Evolutionary conservation across 1,140 invertebrate genomes (phyloP).

Genomic region (Cardiocondyla obscurior): DNA sequence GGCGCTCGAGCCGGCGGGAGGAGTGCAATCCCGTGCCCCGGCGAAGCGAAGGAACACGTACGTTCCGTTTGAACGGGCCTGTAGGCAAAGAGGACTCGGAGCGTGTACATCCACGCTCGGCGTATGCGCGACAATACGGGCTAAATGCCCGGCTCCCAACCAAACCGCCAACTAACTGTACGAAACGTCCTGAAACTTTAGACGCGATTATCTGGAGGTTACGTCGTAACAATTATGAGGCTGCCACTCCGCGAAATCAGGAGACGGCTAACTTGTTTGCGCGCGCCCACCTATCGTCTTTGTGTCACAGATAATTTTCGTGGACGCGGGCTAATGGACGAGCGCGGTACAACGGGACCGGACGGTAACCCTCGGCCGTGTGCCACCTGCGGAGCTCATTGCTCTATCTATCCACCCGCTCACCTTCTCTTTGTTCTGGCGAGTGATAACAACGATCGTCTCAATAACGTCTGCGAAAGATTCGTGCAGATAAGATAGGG

Average conservation of each 20-base stretch:
- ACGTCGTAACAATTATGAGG: conserved; percentile 84
- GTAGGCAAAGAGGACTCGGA: conserved; percentile 75
- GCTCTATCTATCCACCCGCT: not conserved
- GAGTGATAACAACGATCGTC: conserved; percentile 17
- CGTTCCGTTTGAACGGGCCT: conserved; percentile 71
- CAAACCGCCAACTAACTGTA: conserved; percentile 81
- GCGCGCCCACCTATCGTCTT: conserved; percentile 75
- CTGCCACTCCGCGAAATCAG: conserved; percentile 80
- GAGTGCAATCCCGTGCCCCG: conserved; percentile 35
- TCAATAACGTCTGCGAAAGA: not conserved
- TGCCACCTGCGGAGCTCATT: conserved; percentile 42
- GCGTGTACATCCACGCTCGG: conserved; percentile 71
- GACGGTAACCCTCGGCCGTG: conserved; percentile 30
- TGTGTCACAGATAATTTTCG: conserved; percentile 77
- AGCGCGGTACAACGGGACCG: conserved; percentile 11
- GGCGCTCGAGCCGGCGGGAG: conserved; percentile 36
- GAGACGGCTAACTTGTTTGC: conserved; percentile 81
- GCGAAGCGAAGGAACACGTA: conserved; percentile 61
- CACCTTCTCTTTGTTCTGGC: not conserved
- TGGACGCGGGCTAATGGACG: conserved; percentile 74
- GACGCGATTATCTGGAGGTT: conserved; percentile 84
- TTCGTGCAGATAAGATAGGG: not conserved
- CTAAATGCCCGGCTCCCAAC: conserved; percentile 80
- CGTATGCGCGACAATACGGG: conserved; percentile 82
- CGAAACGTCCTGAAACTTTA: conserved; percentile 83